Conservation (phyloP, 2,797 vertebrate species). For the Cynopterus sphinx region DNA sequence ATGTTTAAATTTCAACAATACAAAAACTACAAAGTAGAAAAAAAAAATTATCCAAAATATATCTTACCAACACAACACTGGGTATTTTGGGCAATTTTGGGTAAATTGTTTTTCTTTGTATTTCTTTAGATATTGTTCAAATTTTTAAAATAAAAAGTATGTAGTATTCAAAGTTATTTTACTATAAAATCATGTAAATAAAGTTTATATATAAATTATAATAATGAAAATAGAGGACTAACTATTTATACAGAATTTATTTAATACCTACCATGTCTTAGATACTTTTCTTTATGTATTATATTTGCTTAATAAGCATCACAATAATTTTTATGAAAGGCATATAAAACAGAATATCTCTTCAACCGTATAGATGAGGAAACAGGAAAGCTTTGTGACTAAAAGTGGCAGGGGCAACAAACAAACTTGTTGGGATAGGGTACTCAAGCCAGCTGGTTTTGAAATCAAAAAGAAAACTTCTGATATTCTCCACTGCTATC, state of each 20-base stretch:
- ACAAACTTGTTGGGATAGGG: neutral
- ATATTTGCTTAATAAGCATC: neutral
- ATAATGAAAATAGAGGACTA: neutral
- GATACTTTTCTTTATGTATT: neutral
- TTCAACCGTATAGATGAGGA: neutral
- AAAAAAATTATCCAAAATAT: neutral
- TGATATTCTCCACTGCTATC: neutral
- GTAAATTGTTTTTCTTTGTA: neutral
- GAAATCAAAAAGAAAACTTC: neutral
- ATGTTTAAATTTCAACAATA: slow-evolving; percentile 22
- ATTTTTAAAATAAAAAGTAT: neutral
- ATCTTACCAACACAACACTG: neutral
- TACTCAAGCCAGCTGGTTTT: neutral
- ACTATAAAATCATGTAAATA: neutral
- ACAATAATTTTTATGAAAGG: neutral
- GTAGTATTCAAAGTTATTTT: neutral
- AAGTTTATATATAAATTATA: neutral
- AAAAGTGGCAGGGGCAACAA: neutral
- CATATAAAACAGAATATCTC: neutral
- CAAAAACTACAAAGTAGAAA: neutral
- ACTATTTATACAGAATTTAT: neutral
- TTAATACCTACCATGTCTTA: neutral
- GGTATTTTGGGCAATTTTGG: neutral
- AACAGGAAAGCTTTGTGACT: neutral
- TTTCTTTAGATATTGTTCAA: neutral